Evolutionary conservation across 1,140 invertebrate genomes (phyloP), one percentile per base, ranked within the genome.

Genomic region (Sycophila sp.): DNA sequence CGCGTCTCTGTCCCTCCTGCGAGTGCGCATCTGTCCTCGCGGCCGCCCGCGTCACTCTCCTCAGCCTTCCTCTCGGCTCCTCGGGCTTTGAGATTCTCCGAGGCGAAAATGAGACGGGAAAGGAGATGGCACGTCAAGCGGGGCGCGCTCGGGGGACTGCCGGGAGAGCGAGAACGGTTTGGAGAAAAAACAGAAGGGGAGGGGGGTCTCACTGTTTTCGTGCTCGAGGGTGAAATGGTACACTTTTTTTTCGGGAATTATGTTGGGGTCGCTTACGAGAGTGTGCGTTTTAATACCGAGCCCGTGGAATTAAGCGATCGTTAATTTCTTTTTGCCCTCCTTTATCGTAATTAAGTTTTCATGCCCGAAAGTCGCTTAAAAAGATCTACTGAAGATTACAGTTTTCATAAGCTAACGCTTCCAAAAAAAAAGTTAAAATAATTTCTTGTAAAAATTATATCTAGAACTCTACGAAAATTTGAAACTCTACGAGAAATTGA

Each of bases 21-120:
- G 64, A 60, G 73, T 72, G 75, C 71, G 69, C 40, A 38, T 70
- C 71, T 73, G 66, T 62, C 64, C 72, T 76, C 69, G 59, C 73
- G 74, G n/a, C 75, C 75, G 67, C 63, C 65, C 17, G 24, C 42
- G 19, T 47, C 42, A 22, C 42, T 74, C 71, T 73, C 74, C 66
- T 66, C 56, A 55, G 47, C 55, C 47, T 71, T 58, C n/a, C 19
- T 36, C 34, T 7, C 15, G 10, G 17, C 26, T 15, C 4, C 51
- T 5, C 28, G n/a, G 8, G 26, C 51, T 34, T 42, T 32, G 26
- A 55, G 28, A 47, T 45, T 45, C 42, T 45, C 17, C 17, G 17
- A n/a, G 15, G n/a, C 19, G 17, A 22, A 19, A 45, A 68, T 72
- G 58, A 64, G 72, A 70, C n/a, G n/a, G n/a, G n/a, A n/a, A n/a